Base-by-base conservation (phyloP, 2,888 invertebrate genomes). In the Cryptocephalus moraei region DNA sequence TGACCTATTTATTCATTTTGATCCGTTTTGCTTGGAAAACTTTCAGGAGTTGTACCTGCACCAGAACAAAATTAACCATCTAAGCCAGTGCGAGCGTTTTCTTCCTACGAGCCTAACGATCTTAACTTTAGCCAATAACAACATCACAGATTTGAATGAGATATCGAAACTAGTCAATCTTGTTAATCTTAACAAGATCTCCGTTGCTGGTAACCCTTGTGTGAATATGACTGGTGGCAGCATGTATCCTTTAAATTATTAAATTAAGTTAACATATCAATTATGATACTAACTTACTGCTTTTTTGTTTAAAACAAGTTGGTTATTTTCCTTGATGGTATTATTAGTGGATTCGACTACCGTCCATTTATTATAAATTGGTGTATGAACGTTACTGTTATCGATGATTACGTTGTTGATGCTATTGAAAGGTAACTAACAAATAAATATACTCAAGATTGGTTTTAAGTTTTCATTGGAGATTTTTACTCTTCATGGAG, bases 281-380 rank as follows among this genome's bases (percentile, higher is more conserved):
- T 22, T 22, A 4, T 22, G 3, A 22, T 6, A 22, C 22, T 4
- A 22, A 22, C 22, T 22, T 22, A 22, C 22, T 22, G 22, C 2
- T 22, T 22, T 22, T 22, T 4, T 22, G 22, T 22, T 22, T 22
- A 22, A n/a, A n/a, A n/a, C n/a, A n/a, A n/a, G n/a, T n/a, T n/a
- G n/a, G 22, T 22, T 22, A 22, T 22, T 22, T 22, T 22, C 22
- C 22, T 22, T 22, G 22, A 22, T 22, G 6, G 22, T 22, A 6
- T 22, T 22, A 22, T 22, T 51, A 91, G 90, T 69, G 89, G 87
- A 36, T 92, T 89, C 70, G 90, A 91, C 71, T 91, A 92, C 72
- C 82, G 94, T 48, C 92, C 94, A 34, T 94, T 90, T 73, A 81
- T 93, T 51, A 79, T 93, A 49, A 94, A 93, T 71, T 94, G 94